These are phyloP conservation scores for Sorex fumeus DNA, from an alignment of 2,113 vertebrate species.

Conservation along the genomic window DNA sequence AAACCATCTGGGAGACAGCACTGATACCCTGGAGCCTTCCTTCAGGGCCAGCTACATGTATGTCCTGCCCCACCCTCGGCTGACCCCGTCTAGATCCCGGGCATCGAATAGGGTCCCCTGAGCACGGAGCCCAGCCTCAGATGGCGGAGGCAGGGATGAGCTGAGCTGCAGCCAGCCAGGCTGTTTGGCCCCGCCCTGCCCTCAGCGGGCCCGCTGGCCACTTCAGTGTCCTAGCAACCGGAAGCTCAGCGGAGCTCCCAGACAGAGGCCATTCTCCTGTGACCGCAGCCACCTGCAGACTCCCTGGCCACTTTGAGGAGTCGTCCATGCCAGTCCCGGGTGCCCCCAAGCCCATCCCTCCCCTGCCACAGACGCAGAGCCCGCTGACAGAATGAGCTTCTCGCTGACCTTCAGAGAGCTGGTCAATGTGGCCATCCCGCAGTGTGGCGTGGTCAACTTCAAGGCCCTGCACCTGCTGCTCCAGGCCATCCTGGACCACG, in stretches of 20 bases:
- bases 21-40: no score
- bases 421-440: constrained; percentile 78
- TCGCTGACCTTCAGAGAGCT: constrained; percentile 72
- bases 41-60: no score
- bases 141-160: no score
- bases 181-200: not conserved
- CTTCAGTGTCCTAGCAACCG: constrained; percentile 82
- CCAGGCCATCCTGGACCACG: constrained; percentile 83
- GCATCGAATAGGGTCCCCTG: no score
- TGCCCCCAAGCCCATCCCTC: not conserved
- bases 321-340: not conserved
- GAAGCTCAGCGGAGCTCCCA: constrained; percentile 61
- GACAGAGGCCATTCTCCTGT: constrained; percentile 52
- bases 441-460: constrained; percentile 79
- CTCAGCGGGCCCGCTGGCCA: not conserved
- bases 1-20: not conserved
- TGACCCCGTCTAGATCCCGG: no score
- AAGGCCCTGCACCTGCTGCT: constrained; percentile 81
- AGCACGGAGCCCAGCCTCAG: no score
- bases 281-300: not conserved
- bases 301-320: not conserved
- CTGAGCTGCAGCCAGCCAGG: not conserved
- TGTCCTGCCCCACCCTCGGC: no score
- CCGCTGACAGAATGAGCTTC: constrained; percentile 62
- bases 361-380: rapidly evolving